Conservation (phyloP, 2,797 vertebrate genomes). For the Bradypodion ventrale region DNA sequence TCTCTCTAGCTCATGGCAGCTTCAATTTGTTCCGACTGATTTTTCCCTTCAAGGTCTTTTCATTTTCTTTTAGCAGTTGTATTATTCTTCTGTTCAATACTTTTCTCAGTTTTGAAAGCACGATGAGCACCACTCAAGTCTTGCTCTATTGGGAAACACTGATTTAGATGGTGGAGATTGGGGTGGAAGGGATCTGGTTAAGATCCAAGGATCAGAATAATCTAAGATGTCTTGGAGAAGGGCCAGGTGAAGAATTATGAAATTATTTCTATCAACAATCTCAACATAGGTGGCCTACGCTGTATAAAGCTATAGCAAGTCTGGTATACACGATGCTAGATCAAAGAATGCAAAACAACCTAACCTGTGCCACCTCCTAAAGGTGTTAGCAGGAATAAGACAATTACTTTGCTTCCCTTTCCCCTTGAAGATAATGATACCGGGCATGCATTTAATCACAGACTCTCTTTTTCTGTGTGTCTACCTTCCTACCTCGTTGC, state of each 20-base stretch:
- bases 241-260: background rate
- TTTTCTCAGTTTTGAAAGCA: constrained; percentile 30
- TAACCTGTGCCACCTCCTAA: background rate
- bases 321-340: background rate
- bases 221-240: background rate
- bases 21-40: constrained; percentile 33
- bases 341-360: background rate
- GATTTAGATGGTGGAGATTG: too few species aligned
- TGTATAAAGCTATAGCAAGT: background rate
- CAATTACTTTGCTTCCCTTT: background rate
- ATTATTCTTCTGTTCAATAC: background rate
- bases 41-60: background rate
- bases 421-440: constrained; percentile 13
- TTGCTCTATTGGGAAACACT: constrained; percentile 9
- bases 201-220: too few species aligned
- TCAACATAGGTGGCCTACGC: background rate
- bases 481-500: background rate
- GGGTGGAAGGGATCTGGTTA: too few species aligned
- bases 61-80: constrained; percentile 10
- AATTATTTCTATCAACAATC: background rate
- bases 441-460: background rate
- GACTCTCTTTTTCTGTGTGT: background rate
- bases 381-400: background rate
- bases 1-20: background rate
- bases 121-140: constrained; percentile 28